These are phyloP conservation scores for Tribolium castaneum DNA, from an alignment of 1,140 invertebrate genomes.

Conservation along the genomic window DNA sequence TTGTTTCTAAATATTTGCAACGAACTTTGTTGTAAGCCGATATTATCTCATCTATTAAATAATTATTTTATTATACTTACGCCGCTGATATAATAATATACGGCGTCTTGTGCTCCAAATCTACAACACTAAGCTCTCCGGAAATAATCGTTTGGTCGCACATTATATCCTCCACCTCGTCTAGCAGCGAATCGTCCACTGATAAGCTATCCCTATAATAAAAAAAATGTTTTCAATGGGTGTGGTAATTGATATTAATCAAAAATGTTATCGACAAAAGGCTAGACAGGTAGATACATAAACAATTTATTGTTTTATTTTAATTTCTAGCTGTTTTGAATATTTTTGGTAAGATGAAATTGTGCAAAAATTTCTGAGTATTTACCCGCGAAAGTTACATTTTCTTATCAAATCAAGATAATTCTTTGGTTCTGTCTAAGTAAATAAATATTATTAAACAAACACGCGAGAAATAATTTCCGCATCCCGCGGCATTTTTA, in stretches of 20 bases:
- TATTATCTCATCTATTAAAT: background rate
- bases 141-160: conserved; percentile 49
- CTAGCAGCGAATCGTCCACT: background rate
- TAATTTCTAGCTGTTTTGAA: no score
- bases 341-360: no score
- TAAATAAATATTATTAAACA: background rate
- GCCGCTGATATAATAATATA: conserved; percentile 33
- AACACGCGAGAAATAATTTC: no score
- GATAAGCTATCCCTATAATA: background rate
- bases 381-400: no score
- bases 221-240: background rate
- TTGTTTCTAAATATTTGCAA: background rate
- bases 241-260: background rate
- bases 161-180: conserved; percentile 53
- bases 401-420: no score
- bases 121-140: conserved; percentile 34
- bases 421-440: background rate
- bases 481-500: no score
- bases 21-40: background rate
- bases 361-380: no score
- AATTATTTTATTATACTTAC: conserved; percentile 33
- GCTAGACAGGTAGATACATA: no score
- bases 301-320: no score
- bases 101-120: conserved; percentile 25
- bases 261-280: background rate